Percentiles rank a stretch among this genome's conserved stretches.
Conservation (phyloP, 2,888 invertebrate genomes). For the Blera fallax region DNA sequence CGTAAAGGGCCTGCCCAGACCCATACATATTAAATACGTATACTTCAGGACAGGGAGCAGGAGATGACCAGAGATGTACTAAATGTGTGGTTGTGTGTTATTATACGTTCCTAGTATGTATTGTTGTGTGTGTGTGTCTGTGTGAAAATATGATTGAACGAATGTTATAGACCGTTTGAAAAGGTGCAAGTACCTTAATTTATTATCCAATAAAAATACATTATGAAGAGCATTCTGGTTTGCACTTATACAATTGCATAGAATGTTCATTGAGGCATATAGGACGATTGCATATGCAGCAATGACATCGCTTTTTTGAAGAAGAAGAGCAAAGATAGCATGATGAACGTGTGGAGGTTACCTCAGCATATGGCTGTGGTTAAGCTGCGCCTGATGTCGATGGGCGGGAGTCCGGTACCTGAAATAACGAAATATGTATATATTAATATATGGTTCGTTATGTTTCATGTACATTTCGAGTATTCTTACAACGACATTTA, state of each 20-base stretch:
- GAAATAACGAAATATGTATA: constrained; percentile 4
- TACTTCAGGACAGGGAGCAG: neutral
- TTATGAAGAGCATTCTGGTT: neutral
- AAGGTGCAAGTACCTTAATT: neutral
- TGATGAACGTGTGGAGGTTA: constrained; percentile 9
- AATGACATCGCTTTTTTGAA: constrained; percentile 1
- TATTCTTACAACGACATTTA: constrained; percentile 16
- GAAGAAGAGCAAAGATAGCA: constrained; percentile 19
- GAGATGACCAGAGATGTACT: neutral
- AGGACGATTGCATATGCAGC: neutral
- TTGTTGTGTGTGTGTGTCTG: neutral
- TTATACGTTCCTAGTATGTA: too few species aligned
- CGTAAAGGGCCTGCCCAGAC: neutral
- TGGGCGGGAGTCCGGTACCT: constrained; percentile 1
- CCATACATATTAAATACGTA: neutral
- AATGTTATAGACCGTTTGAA: neutral
- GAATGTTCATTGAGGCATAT: neutral
- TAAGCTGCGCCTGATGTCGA: constrained; percentile 7
- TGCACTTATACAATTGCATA: neutral
- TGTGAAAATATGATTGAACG: neutral
- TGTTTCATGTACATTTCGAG: constrained; percentile 6
- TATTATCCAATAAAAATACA: neutral
- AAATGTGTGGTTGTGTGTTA: neutral
- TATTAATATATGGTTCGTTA: constrained; percentile 16
- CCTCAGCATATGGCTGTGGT: constrained; percentile 15